Percentiles rank a stretch among this genome's conserved stretches.
Evolutionary conservation across 2,113 vertebrate genomes (phyloP).

Genomic region (Tinamus guttatus): DNA sequence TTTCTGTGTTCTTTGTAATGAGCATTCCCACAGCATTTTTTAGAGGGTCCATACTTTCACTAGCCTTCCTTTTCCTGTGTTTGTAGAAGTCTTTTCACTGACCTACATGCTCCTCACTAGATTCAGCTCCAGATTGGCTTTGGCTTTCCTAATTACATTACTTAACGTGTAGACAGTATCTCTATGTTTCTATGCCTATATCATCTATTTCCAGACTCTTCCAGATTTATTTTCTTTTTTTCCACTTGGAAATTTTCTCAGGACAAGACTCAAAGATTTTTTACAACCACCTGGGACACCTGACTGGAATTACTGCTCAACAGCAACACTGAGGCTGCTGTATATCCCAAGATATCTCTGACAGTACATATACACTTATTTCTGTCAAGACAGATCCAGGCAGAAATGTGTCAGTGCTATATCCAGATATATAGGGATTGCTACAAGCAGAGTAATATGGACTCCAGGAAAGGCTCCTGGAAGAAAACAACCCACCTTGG

Average conservation of each 20-base stretch:
- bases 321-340: slow-evolving; percentile 39
- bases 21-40: not conserved
- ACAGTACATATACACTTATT: not conserved
- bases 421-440: not conserved
- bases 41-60: not conserved
- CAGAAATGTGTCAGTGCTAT: slow-evolving; percentile 1
- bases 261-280: slow-evolving; percentile 16
- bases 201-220: not conserved
- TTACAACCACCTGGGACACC: slow-evolving; percentile 59
- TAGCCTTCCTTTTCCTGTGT: not conserved
- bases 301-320: slow-evolving; percentile 57
- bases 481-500: not conserved
- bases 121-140: not conserved
- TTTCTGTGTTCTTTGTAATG: not conserved
- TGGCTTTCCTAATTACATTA: no score
- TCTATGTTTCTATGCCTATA: not conserved
- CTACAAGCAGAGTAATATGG: not conserved
- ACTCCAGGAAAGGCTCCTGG: slow-evolving; percentile 42
- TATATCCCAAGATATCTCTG: slow-evolving; percentile 36
- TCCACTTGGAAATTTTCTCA: slow-evolving; percentile 22
- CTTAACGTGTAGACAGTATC: no score
- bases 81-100: not conserved
- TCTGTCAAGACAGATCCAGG: not conserved
- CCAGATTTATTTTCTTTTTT: not conserved
- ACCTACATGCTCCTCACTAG: not conserved